These are phyloP conservation scores for Hyposmocoma kahamanoa DNA, from an alignment of 1,140 invertebrate species.

Conservation along the genomic window DNA sequence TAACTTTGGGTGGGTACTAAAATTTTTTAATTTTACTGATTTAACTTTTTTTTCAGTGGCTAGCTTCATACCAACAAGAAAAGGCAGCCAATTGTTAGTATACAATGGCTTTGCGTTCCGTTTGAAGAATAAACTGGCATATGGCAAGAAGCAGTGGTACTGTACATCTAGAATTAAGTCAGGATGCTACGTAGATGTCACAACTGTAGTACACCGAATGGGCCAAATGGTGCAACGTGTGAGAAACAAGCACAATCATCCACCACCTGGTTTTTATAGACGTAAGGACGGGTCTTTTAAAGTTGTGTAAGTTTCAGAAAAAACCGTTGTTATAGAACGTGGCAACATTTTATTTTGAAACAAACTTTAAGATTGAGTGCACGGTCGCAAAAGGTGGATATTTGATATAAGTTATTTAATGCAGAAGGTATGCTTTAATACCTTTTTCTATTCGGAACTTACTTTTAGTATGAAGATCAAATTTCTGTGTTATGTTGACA, in stretches of 20 bases:
- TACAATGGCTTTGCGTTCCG: conserved; percentile 59
- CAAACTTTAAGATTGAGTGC: no score
- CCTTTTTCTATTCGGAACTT: no score
- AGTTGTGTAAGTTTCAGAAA: conserved; percentile 56
- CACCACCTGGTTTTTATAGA: conserved; percentile 53
- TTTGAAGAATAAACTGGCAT: conserved; percentile 63
- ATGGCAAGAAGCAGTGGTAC: conserved; percentile 67
- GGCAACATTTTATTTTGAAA: no score
- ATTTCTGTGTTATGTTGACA: no score
- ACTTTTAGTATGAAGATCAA: no score
- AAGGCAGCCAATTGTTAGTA: conserved; percentile 55
- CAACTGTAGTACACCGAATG: conserved; percentile 34
- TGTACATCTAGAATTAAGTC: conserved; percentile 56
- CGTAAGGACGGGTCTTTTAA: conserved; percentile 59
- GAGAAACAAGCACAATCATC: conserved; percentile 53
- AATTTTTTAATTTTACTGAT: no score
- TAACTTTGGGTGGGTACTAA: no score
- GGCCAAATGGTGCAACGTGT: conserved; percentile 46
- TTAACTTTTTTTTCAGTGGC: conserved; percentile 57
- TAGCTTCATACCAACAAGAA: conserved; percentile 56
- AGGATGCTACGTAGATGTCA: conserved; percentile 59
- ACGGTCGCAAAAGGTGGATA: no score
- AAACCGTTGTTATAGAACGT: no score
- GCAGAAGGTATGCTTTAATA: no score
- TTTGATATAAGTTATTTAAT: no score